Conservation (phyloP, 2,113 vertebrate species). For the Centropristis striata region DNA sequence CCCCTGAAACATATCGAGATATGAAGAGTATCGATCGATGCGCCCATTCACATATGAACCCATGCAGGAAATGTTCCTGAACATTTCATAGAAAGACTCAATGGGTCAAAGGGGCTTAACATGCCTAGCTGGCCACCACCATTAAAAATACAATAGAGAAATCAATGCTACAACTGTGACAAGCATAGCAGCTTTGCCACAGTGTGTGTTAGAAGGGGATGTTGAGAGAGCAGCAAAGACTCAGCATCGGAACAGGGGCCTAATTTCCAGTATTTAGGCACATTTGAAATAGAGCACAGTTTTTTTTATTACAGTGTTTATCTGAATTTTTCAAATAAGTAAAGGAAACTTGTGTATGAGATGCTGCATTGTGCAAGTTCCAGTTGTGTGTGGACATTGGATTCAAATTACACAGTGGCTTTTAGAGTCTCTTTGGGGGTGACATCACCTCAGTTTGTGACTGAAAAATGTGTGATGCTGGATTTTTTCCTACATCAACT, state of each 20-base stretch:
- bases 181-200: neutral
- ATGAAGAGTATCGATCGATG: too few relatives aligned
- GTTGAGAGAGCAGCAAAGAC: neutral
- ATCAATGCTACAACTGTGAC: neutral
- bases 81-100: too few relatives aligned
- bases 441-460: neutral
- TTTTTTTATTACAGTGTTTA: too few relatives aligned
- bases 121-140: too few relatives aligned
- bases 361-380: neutral
- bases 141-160: too few relatives aligned
- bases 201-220: neutral
- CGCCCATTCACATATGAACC: too few relatives aligned
- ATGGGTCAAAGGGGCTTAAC: too few relatives aligned
- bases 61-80: too few relatives aligned
- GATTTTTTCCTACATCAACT: neutral
- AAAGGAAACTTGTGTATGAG: neutral
- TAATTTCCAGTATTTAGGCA: neutral
- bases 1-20: too few relatives aligned
- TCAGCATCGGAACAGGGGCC: neutral
- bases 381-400: neutral
- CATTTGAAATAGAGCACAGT: neutral
- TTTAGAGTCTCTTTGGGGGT: neutral
- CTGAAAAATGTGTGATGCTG: neutral
- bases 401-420: neutral
- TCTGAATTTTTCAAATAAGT: too few relatives aligned